Percentiles rank a stretch among this genome's conserved stretches.
phyloP scores from a whole-genome alignment of 1,140 invertebrate species.

The Reticulitermes speratus region DNA sequence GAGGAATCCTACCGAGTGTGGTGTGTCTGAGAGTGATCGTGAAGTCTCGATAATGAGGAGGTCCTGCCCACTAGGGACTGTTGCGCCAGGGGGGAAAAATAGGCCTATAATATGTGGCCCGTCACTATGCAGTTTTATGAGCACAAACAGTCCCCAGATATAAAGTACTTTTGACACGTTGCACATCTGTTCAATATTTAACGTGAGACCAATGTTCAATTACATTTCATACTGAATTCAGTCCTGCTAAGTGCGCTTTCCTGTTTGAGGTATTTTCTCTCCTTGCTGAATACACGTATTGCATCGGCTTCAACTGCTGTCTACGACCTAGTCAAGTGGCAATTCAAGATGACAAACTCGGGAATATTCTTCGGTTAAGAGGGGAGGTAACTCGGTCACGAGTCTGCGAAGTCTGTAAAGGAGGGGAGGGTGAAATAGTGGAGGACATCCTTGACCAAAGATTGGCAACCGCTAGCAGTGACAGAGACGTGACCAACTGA shows the following conservation, averaged over 20 bases:
- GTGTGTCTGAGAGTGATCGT: too few relatives aligned
- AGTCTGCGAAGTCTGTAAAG: not conserved
- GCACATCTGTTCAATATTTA: not conserved
- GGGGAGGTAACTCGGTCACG: not conserved
- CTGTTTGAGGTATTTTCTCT: not conserved
- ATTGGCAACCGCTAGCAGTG: not conserved
- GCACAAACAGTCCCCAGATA: too few relatives aligned
- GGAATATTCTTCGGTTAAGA: not conserved
- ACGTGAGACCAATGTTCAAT: not conserved
- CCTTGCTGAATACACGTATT: not conserved
- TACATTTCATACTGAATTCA: not conserved
- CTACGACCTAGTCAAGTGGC: not conserved
- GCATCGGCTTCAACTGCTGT: not conserved
- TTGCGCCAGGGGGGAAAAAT: too few relatives aligned
- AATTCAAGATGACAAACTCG: not conserved
- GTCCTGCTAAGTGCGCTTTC: not conserved
- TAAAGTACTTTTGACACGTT: too few relatives aligned
- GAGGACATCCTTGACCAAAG: not conserved
- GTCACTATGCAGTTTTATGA: too few relatives aligned
- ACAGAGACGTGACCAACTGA: not conserved
- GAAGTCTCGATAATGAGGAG: too few relatives aligned
- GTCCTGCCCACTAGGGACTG: too few relatives aligned
- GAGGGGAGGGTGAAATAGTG: not conserved
- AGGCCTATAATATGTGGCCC: too few relatives aligned
- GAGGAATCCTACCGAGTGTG: too few relatives aligned